Evolutionary conservation across 2,888 invertebrate species (phyloP), one percentile per base, ranked within the genome.

Genomic region (Conus canariensis): DNA sequence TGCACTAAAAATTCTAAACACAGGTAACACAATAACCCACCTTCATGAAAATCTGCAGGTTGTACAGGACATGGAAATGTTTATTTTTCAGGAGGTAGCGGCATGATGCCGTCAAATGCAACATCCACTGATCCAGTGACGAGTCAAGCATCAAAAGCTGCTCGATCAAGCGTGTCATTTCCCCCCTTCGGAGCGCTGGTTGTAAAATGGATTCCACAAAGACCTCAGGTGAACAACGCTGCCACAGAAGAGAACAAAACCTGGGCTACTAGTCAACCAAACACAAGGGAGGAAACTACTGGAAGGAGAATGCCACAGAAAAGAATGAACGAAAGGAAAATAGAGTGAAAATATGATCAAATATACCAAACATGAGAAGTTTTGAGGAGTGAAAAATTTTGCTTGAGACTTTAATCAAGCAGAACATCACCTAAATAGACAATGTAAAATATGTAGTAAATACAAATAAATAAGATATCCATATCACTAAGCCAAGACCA

Each of bases 21-120:
- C 45, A 45, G 45, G 45, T 45, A 45, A 45, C 45, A 45, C 45
- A 45, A 45, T 10, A 80, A 30, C 77, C 5, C 2, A 96, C 96
- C 96, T 96, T 96, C 96, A 96, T 96, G 91, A 96, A 96, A 30
- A 96, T 92, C 92, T 96, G 96, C 67, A 96, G 93, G 86, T 96
- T 95, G 91, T 96, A 96, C 70, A 96, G 94, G 8, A 95, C 93
- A 91, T 96, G 93, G 88, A 94, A 94, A 64, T 94, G 94, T 85
- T 93, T 94, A 56, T 94, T 92, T 86, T 95, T 95, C 83, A 95
- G 93, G 74, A 96, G 93, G 92, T 96, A 94, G 88, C 95, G 94
- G 92, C 96, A 96, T 2, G 95, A 93, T 7, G 95, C 94, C 10
- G 95, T 95, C 88, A 96, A 94, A 92, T 95, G 96, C 14, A 91